A percentile compares a stretch with the other conserved stretches of the same genome.
These are phyloP conservation scores for Misgurnus anguillicaudatus DNA, from an alignment of 2,113 vertebrate species.

Conservation along the genomic window DNA sequence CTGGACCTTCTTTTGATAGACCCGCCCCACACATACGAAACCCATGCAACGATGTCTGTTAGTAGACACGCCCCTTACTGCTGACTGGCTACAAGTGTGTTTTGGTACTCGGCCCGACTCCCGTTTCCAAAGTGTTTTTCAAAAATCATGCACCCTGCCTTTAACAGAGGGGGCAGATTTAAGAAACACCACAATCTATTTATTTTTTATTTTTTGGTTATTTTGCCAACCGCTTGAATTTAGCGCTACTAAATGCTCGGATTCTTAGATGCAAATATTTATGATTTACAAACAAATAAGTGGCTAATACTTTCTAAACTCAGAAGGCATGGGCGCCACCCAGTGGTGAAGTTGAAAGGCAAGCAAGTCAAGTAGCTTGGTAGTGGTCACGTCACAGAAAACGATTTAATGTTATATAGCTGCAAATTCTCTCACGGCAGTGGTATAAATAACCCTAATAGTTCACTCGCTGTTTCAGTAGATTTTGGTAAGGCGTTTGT, in stretches of 20 bases:
- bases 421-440: constrained; percentile 52
- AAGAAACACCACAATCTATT: constrained; percentile 63
- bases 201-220: constrained; percentile 60
- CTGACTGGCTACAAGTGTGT: too few relatives aligned
- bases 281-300: neutral
- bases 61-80: too few relatives aligned
- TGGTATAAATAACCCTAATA: constrained; percentile 64
- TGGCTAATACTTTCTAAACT: constrained; percentile 22
- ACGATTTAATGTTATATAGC: constrained; percentile 25
- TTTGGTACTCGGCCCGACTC: too few relatives aligned
- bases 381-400: constrained; percentile 50
- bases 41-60: too few relatives aligned
- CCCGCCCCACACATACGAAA: too few relatives aligned
- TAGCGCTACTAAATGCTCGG: constrained; percentile 20
- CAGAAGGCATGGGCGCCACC: constrained; percentile 66
- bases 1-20: too few relatives aligned
- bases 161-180: constrained; percentile 20
- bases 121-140: too few relatives aligned
- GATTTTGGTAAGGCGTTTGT: constrained; percentile 55
- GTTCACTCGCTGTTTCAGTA: constrained; percentile 54
- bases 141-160: too few relatives aligned
- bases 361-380: constrained; percentile 56
- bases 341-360: constrained; percentile 70
- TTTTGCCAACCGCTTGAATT: neutral
- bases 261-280: neutral